Evolutionary conservation across 2,113 vertebrate species (phyloP), one percentile per base, ranked within the genome.

Genomic region (Dolichallabes microphthalmus): DNA sequence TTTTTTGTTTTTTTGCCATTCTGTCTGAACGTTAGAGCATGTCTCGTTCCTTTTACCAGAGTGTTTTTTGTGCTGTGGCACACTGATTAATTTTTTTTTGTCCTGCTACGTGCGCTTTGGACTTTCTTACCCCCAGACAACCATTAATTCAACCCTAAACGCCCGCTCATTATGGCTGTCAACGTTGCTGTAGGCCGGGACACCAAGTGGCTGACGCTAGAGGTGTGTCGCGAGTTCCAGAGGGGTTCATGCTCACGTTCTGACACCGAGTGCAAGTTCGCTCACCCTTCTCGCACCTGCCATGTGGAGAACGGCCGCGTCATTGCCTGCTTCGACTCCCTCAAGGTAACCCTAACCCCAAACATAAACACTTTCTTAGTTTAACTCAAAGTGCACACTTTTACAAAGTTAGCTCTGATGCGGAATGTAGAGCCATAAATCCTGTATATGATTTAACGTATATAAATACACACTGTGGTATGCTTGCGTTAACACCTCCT

Each of bases 141-240:
- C 50, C 88, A 83, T 88, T 53, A 14, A n/a, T 85, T 76, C 88
- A 82, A 11, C 88, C 87, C 87, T n/a, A 86, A 83, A 68, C 86
- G 58, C 69, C 61, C 35, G 61, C 17, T 84, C 87, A 89, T 85
- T 89, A 96, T 97, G 95, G 94, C 97, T 88, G 93, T 98, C 91
- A 98, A 94, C 93, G 95, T 99, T 93, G 94, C 95, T 89, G 94
- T 98, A 95, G 95, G 97, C 87, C 97, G 97, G 86, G 98, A 99
- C 94, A 96, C 97, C 94, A 98, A 98, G 95, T 99, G 98, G 98
- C 96, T 99, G 95, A 99, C 97, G 75, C 95, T 99, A 94, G 98
- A 99, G 96, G 98, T 99, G 92, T 99, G 98, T 94, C 96, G 98
- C 85, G 98, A 99, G 93, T 99, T 97, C 92, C 98, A 99, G 95